Evolutionary conservation across 2,888 invertebrate species (phyloP).

Genomic region (Lasius platythorax): DNA sequence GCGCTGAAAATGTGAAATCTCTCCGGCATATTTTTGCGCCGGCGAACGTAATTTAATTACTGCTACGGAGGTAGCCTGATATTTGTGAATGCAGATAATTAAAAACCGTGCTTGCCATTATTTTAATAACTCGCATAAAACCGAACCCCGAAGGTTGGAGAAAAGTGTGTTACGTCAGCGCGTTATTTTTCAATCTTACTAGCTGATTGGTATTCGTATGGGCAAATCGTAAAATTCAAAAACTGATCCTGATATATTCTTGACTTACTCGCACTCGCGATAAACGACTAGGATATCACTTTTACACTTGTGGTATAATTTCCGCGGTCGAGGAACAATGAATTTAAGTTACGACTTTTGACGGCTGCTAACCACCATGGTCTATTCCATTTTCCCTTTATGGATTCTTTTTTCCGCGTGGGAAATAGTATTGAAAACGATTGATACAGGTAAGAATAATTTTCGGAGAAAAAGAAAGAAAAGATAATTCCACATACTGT

Average conservation of each 20-base stretch:
- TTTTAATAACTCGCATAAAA: constrained; percentile 35
- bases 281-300: background rate
- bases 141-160: background rate
- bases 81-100: constrained; percentile 37
- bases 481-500: background rate
- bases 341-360: constrained; percentile 32
- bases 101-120: constrained; percentile 36
- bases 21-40: constrained; percentile 21
- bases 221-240: background rate
- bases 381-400: constrained; percentile 25
- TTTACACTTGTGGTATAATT: constrained; percentile 23
- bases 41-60: constrained; percentile 44
- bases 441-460: constrained; percentile 1
- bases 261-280: background rate
- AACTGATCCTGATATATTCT: constrained; percentile 36
- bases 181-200: constrained; percentile 10
- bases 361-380: background rate
- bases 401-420: background rate
- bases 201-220: background rate
- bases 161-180: background rate
- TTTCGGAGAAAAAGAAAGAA: background rate
- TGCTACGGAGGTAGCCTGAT: constrained; percentile 27
- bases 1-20: constrained; percentile 19
- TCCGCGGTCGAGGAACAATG: constrained; percentile 18
- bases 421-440: background rate